Percentiles rank a stretch among this genome's conserved stretches.
phyloP scores from a whole-genome alignment of 2,113 vertebrate genomes.

The Phalacrocorax aristotelis region DNA sequence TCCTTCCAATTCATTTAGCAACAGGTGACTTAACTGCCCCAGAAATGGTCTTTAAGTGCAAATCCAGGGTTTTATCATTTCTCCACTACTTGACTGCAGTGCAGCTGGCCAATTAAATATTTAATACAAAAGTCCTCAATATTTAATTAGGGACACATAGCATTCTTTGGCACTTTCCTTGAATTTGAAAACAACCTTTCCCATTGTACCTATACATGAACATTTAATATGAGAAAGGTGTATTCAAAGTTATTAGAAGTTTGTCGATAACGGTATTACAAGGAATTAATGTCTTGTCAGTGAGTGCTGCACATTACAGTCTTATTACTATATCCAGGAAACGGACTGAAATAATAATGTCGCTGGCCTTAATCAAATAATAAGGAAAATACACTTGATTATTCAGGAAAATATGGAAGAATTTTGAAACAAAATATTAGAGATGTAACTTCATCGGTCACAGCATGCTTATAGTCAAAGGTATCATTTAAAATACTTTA shows the following conservation, averaged over 20 bases:
- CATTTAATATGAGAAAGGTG: background rate
- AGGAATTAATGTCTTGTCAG: background rate
- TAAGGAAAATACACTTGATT: background rate
- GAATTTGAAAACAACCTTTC: constrained; percentile 37
- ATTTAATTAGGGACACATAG: constrained; percentile 73
- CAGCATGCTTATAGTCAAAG: background rate
- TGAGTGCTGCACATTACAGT: background rate
- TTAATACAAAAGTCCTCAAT: constrained; percentile 65
- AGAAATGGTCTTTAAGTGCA: constrained; percentile 16
- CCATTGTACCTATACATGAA: background rate
- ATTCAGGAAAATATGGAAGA: background rate
- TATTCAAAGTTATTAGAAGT: background rate
- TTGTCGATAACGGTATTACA: background rate
- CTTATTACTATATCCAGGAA: background rate
- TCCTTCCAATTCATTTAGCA: background rate
- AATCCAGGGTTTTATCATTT: constrained; percentile 23
- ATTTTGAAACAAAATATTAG: background rate
- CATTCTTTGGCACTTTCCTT: constrained; percentile 30
- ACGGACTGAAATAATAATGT: background rate
- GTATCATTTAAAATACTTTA: background rate
- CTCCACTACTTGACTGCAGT: constrained; percentile 27
- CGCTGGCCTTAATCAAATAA: background rate
- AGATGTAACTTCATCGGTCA: background rate
- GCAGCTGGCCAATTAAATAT: constrained; percentile 73
- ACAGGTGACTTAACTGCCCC: background rate